Evolutionary conservation across 23 tunicate genomes (phyloP).

Genomic region (Trididemnum nubilum): DNA sequence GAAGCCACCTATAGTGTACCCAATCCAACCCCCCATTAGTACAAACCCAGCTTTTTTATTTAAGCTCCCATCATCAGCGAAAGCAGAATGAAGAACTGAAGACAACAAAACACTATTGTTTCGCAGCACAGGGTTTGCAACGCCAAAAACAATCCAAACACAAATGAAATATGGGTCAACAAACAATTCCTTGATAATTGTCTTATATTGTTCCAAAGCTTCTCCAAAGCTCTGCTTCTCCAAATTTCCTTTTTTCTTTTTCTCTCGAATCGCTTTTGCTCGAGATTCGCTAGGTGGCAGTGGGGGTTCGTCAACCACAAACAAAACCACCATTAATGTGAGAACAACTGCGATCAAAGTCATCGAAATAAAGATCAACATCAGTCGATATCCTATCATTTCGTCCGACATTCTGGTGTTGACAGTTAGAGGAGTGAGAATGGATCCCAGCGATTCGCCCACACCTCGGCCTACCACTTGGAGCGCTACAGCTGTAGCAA

Average conservation of each 20-base stretch:
- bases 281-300: constrained; percentile 71
- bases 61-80: constrained; percentile 10
- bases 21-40: constrained; percentile 63
- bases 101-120: constrained; percentile 61
- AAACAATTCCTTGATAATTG: constrained; percentile 40
- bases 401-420: constrained; percentile 26
- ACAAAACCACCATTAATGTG: constrained; percentile 6
- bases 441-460: constrained; percentile 67
- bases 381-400: constrained; percentile 35
- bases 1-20: constrained; percentile 61
- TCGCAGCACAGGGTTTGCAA: constrained; percentile 55
- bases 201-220: constrained; percentile 25
- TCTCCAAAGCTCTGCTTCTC: constrained; percentile 32
- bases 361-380: constrained; percentile 42
- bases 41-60: constrained; percentile 43
- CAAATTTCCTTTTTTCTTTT: constrained; percentile 23
- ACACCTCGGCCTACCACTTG: constrained; percentile 71
- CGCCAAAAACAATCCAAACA: constrained; percentile 53
- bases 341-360: constrained; percentile 25
- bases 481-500: constrained; percentile 68
- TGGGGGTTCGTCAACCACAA: constrained; percentile 58
- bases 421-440: constrained; percentile 45
- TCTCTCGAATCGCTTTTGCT: constrained; percentile 32
- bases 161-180: constrained; percentile 44
- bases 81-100: constrained; percentile 45